Base-by-base conservation (phyloP, 2,113 vertebrate genomes). In the Galbula dea region DNA sequence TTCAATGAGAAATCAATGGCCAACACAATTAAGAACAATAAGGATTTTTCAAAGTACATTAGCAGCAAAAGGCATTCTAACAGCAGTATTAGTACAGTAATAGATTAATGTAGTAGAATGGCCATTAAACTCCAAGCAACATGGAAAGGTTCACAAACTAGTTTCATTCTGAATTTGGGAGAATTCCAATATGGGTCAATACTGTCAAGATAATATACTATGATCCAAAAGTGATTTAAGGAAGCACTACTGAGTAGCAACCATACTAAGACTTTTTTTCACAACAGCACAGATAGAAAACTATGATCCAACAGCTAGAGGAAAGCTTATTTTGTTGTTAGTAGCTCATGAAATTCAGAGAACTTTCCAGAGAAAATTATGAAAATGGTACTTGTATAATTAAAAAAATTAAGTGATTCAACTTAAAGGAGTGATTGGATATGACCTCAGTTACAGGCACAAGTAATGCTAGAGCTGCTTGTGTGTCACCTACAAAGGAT, bases 41-140 rank as follows among this genome's bases (percentile, higher is more conserved):
- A 93, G 79, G 85, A 96, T 83, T 95, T 93, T 93, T 94, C 92
- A 93, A 95, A 86, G 76, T 94, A 86, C 76, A 93, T 96, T 91
- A 96, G 72, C 39, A 96, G 88, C 61, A 96, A 95, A 94, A 86
- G 80, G 68, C 41, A 30, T 90, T 93, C 61, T 83, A 96, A 90
- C 76, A 90, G 65, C 46, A 93, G 55, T 86, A 90, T 86, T 80
- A 93, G 59, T 88, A 92, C 54, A 78, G 90, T 72, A 94, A 88
- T 59, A 94, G 68, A 94, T 93, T 89, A 86, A 71, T 88, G 69
- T 7, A 88, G 57, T 41, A 63, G 37, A 90, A 86, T 20, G 29
- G 37, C 67, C 52, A 86, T 93, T 90, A 86, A 90, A 79, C 91
- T 65, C 63, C 15, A 54, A 57, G 41, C 55, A 80, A 62, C 37